Evolutionary conservation across 1,140 invertebrate species (phyloP), one percentile per base, ranked within the genome.

Genomic region (Steinernema khuongi): DNA sequence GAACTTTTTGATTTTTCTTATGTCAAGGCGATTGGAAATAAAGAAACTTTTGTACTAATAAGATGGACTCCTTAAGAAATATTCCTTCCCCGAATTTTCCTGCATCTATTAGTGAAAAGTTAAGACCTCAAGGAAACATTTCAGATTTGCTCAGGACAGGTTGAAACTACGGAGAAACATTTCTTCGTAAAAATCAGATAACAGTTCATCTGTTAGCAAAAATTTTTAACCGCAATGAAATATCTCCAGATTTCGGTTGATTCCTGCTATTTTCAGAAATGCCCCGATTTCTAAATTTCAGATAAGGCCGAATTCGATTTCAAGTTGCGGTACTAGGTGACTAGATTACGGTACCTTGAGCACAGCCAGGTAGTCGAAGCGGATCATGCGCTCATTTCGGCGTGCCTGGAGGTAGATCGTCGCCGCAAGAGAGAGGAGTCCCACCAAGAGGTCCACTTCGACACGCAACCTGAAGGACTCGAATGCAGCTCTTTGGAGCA

Each of bases 291-390:
- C n/a, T n/a, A n/a, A n/a, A n/a, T n/a, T n/a, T n/a, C n/a, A n/a
- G n/a, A n/a, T n/a, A n/a, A n/a, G n/a, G n/a, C n/a, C n/a, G n/a
- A n/a, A n/a, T n/a, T n/a, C n/a, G n/a, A n/a, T n/a, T n/a, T 41
- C 36, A 41, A 60, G 26, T 60, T 60, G 50, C 50, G 50, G 50
- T 22, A n/a, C 36, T 41, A n/a, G n/a, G 36, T 41, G 36, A 7
- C n/a, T 41, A 7, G 36, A n/a, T 11, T 41, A 41, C 36, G 36
- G 36, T 41, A 81, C 80, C 75, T 80, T 81, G 2, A 81, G 68
- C 19, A 78, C 69, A 4, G 82, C 81, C 1, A 84, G 50, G 41
- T 78, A 85, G 72, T 84, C 82, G 30, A 85, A 73, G 18, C 82
- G 74, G 26, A 84, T 69, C 14, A 85, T 67, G 0, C 73, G 31